These are phyloP conservation scores for Prenolepis imparis DNA, from an alignment of 2,888 invertebrate species.

Conservation along the genomic window DNA sequence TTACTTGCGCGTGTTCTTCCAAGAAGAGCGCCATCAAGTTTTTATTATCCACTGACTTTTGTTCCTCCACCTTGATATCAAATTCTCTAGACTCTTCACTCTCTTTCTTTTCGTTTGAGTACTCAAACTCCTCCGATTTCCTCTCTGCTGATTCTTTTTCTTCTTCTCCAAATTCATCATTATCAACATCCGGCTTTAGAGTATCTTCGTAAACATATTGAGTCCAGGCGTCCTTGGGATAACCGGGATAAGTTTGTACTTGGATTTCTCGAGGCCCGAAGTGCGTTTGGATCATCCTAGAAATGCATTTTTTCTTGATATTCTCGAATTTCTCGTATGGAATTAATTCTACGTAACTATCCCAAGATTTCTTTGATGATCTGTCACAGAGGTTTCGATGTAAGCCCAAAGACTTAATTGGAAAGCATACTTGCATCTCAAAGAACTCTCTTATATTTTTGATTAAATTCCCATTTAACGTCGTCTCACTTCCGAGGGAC, in stretches of 20 bases:
- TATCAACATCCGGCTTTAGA: background rate
- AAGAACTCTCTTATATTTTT: constrained; percentile 88
- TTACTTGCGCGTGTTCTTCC: constrained; percentile 62
- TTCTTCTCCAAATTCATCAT: constrained; percentile 39
- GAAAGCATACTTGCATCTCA: constrained; percentile 88
- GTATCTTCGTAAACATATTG: constrained; percentile 80
- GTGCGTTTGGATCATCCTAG: constrained; percentile 88
- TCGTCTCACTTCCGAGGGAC: constrained; percentile 89
- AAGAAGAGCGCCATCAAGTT: constrained; percentile 67
- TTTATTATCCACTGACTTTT: constrained; percentile 37
- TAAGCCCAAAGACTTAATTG: constrained; percentile 49
- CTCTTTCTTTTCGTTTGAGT: constrained; percentile 65
- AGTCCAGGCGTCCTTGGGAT: constrained; percentile 83
- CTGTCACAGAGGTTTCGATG: constrained; percentile 87
- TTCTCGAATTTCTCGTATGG: constrained; percentile 87
- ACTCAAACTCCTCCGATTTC: constrained; percentile 58
- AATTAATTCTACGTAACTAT: constrained; percentile 90
- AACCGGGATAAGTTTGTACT: constrained; percentile 82
- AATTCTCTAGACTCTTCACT: constrained; percentile 57
- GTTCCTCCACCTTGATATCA: constrained; percentile 15
- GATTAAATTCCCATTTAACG: constrained; percentile 88
- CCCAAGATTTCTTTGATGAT: constrained; percentile 87
- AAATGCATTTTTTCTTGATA: constrained; percentile 88
- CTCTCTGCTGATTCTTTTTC: constrained; percentile 40
- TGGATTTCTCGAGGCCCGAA: constrained; percentile 84